Conservation (phyloP, 2,888 invertebrate genomes). For the Agonum fuliginosum region DNA sequence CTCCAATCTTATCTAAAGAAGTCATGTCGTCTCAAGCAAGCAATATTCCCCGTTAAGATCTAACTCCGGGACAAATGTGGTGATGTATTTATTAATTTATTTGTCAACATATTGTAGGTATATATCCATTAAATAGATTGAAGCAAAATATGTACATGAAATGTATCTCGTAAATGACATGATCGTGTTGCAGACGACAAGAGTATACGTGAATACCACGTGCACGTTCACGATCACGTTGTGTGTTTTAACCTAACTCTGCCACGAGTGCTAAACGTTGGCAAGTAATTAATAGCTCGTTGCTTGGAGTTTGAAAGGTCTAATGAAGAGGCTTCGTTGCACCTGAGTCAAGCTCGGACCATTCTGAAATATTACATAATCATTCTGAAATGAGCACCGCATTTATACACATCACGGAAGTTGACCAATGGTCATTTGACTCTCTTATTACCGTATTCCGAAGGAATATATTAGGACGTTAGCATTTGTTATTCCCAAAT, state of each 20-base stretch:
- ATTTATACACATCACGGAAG: background rate
- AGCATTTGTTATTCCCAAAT: too few species aligned
- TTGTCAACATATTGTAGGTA: too few species aligned
- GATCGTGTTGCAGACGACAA: constrained; percentile 14
- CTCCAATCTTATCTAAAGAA: too few species aligned
- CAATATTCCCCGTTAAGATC: too few species aligned
- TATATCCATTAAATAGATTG: background rate
- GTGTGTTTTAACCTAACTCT: too few species aligned
- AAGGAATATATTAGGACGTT: too few species aligned
- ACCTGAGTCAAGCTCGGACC: constrained; percentile 32
- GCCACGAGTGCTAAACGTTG: constrained; percentile 15
- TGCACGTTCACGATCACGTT: too few species aligned
- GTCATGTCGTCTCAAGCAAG: too few species aligned
- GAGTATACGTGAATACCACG: too few species aligned
- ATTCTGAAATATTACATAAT: constrained; percentile 17
- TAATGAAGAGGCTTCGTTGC: constrained; percentile 42
- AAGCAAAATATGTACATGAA: constrained; percentile 1
- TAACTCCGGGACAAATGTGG: too few species aligned
- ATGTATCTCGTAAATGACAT: constrained; percentile 8
- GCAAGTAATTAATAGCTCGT: constrained; percentile 41
- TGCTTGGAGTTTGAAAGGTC: constrained; percentile 37
- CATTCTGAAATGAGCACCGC: background rate
- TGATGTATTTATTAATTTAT: too few species aligned
- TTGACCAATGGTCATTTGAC: background rate
- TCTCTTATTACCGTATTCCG: background rate